Evolutionary conservation across 2,888 invertebrate genomes (phyloP), one percentile per base, ranked within the genome.

Genomic region (Timandra comae): DNA sequence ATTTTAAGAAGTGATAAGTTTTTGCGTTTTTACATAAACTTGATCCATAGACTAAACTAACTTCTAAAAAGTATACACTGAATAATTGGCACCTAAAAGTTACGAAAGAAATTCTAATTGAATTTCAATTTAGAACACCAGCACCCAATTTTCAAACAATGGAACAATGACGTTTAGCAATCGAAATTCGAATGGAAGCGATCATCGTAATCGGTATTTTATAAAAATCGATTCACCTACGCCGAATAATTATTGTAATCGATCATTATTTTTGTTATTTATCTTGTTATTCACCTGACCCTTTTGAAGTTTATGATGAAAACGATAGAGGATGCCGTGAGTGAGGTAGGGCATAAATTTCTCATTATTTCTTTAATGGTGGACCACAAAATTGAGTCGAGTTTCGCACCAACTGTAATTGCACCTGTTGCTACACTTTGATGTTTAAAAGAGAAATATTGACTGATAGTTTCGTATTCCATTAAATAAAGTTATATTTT

Each of bases 331-430:
- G 45, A 41, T 41, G 39, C 43, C 47, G 30, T 42, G 43, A 56
- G 49, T 50, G 49, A 52, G 54, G 53, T 46, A 41, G 53, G 61
- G 64, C 60, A 73, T 72, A 72, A 75, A 76, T 67, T 56, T 46
- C 64, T 73, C 65, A 75, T 76, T 71, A 76, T 62, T 41, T 48
- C 53, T 44, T 61, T 77, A 75, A 77, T 75, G 53, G 66, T 46
- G 51, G 52, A 57, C 64, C 59, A 61, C 46, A 50, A 60, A 72
- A 75, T 73, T 73, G 67, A 58, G 53, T 49, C 39, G 47, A 56
- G 63, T 67, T 68, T 69, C 60, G 61, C 65, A 55, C 63, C 58
- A 51, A 31, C 42, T 29, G 50, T 69, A 67, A 71, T 69, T 52
- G 56, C 50, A 43, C 46, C 50, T 46, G 52, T 50, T 50, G 56